Conservation (phyloP, 2,113 vertebrate species). For the Bothrops jararaca region DNA sequence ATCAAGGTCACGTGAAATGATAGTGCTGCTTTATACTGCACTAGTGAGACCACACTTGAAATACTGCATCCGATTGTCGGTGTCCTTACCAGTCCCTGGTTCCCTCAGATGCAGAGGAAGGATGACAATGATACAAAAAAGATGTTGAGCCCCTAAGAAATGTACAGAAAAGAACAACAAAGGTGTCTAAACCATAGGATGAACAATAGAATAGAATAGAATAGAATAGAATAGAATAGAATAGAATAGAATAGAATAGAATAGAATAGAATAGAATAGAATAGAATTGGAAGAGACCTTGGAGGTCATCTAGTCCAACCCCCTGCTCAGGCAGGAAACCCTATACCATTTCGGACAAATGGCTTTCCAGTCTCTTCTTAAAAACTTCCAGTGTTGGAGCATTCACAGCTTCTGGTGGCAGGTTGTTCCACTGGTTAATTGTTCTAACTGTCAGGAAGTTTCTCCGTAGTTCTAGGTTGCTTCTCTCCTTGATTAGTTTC, state of each 20-base stretch:
- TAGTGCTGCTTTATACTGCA: not conserved
- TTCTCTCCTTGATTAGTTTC: too few relatives aligned
- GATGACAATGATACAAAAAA: not conserved
- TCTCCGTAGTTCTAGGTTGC: not conserved
- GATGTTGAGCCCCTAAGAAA: not conserved
- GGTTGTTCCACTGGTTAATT: not conserved
- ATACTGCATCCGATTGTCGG: not conserved
- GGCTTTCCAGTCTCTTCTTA: not conserved
- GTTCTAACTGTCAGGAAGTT: not conserved
- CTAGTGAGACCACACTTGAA: not conserved
- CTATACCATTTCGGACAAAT: not conserved
- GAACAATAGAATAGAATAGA: not conserved
- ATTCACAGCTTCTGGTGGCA: not conserved
- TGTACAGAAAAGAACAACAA: not conserved
- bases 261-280: too few relatives aligned
- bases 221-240: too few relatives aligned
- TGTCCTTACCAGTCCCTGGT: too few relatives aligned
- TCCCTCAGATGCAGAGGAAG: too few relatives aligned
- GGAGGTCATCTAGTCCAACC: not conserved
- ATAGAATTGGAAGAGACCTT: not conserved
- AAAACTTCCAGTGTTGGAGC: not conserved
- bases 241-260: too few relatives aligned
- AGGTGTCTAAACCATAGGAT: not conserved
- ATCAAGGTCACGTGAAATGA: not conserved
- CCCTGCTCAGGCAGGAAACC: not conserved